Evolutionary conservation across 2,888 invertebrate species (phyloP), one percentile per base, ranked within the genome.

Genomic region (Patella ulyssiponensis): DNA sequence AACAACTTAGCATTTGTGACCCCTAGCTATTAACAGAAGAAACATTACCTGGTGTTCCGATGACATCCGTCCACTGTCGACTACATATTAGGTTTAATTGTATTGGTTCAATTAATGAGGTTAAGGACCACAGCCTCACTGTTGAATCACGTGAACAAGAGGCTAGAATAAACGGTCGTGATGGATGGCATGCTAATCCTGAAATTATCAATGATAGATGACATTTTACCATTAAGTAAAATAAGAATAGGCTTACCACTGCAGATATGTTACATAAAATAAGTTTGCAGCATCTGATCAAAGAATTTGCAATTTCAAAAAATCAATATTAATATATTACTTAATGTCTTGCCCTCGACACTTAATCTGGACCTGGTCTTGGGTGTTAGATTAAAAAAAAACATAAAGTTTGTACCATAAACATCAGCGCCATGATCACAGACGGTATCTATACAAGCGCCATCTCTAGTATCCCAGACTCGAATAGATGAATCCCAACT

Each of bases 401-500:
- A 71, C 4, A 53, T 12, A 56, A 64, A 69, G 11, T 2, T 76
- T 85, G 80, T 82, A 92, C 92, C 92, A 86, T 92, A 92, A 14
- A 92, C 92, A 86, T 92, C 92, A 71, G 91, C 92, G 15, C 92
- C 92, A 84, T 92, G 92, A 79, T 92, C 92, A 33, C 87, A 79
- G 14, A 92, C 83, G 3, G 87, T 87, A 77, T 91, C 91, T 14
- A 92, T 80, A 82, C 91, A 92, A 4, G 87, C 88, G 23, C 92
- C 92, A 81, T 91, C 90, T 51, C 91, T 83, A 3, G 89, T 87
- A 84, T 92, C 92, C 92, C 92, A 92, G 56, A 92, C 87, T 17
- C 91, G 84, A 23, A 92, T 91, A 5, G 90, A 88, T 74, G 85
- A 87, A 82, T 92, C 92, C 92, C 92, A 92, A 82, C 91, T 90